Conservation (phyloP, 2,797 vertebrate species). For the Smutsia gigantea region DNA sequence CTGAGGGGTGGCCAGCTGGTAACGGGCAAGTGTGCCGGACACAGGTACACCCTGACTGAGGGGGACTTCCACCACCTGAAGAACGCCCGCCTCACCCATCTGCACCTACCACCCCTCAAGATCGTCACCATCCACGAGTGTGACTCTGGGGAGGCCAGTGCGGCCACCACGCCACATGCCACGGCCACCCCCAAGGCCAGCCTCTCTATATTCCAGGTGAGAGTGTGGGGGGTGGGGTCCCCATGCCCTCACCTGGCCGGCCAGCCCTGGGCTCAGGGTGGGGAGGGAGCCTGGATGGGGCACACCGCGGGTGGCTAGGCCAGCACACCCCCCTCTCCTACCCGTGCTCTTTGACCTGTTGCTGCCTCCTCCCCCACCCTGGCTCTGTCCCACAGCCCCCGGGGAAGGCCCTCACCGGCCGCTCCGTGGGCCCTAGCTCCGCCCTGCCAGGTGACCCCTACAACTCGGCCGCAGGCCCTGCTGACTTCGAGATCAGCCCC, state of each 20-base stretch:
- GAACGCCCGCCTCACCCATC: constrained; percentile 96
- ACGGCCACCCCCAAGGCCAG: constrained; percentile 89
- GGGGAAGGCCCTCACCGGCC: constrained; percentile 91
- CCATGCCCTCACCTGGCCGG: too few species aligned
- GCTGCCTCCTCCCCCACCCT: constrained; percentile 47
- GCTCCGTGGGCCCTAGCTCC: constrained; percentile 92
- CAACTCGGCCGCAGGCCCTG: constrained; percentile 92
- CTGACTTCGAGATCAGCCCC: constrained; percentile 88
- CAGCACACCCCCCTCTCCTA: background rate
- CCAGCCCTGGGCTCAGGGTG: background rate
- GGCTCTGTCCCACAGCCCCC: constrained; percentile 88
- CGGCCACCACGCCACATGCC: constrained; percentile 89
- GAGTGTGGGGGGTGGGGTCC: background rate
- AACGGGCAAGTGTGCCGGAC: rapidly evolving
- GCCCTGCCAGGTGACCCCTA: constrained; percentile 94
- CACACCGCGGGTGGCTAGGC: background rate
- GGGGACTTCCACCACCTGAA: constrained; percentile 99
- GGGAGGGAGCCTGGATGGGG: background rate
- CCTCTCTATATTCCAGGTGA: constrained; percentile 97
- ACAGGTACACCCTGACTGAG: constrained; percentile 97
- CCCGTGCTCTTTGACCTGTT: constrained; percentile 68
- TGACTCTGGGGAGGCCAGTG: constrained; percentile 93
- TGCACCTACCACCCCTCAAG: constrained; percentile 93
- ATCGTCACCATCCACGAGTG: constrained; percentile 98
- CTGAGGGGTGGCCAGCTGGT: background rate